These are phyloP conservation scores for Crocallis elinguaria DNA, from an alignment of 2,888 invertebrate genomes.

Conservation along the genomic window DNA sequence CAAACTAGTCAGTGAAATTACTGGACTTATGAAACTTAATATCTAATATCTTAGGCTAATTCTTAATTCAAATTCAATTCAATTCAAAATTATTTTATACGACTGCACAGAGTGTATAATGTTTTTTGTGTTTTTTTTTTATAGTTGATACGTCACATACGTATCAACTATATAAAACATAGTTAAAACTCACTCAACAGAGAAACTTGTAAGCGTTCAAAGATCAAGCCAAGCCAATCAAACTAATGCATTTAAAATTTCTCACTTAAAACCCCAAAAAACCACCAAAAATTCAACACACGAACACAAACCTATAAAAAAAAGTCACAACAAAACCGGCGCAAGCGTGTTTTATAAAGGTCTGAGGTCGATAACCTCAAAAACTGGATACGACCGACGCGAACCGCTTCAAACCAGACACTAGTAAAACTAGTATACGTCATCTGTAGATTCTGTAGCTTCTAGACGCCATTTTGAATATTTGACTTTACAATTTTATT, in stretches of 20 bases:
- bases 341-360: constrained; percentile 5
- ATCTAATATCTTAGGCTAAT: no score
- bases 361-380: constrained; percentile 40
- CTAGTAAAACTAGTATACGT: constrained; percentile 14
- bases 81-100: no score
- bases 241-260: neutral
- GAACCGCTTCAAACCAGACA: constrained; percentile 44
- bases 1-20: no score
- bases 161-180: no score
- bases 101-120: no score
- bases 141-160: no score
- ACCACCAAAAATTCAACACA: neutral
- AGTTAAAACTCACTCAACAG: no score
- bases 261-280: neutral
- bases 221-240: no score
- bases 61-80: no score
- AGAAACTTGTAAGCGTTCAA: no score
- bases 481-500: neutral
- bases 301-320: neutral
- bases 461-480: neutral
- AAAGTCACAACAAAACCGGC: constrained; percentile 7
- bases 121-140: no score
- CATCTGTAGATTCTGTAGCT: neutral
- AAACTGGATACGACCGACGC: constrained; percentile 42
- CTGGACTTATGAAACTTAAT: no score